Conservation (phyloP, 1,140 invertebrate genomes). For the Rhysida immarginata region DNA sequence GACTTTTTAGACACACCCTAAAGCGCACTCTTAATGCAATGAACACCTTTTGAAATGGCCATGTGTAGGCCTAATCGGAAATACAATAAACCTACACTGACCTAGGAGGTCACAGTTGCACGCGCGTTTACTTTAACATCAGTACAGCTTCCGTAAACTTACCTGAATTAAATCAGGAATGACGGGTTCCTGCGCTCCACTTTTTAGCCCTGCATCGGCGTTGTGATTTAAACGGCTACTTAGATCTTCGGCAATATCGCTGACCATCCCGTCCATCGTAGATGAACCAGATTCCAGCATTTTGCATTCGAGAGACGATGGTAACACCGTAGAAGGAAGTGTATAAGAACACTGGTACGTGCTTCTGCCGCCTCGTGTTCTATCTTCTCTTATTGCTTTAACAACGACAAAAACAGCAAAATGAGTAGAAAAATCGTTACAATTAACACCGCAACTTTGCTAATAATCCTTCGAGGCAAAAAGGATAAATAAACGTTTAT, state of each 20-base stretch:
- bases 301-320: slow-evolving; percentile 9
- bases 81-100: no score
- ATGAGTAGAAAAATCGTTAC: no score
- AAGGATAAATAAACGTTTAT: no score
- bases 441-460: no score
- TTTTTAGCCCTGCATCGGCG: neutral
- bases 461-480: no score
- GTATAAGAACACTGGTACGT: slow-evolving; percentile 89
- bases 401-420: slow-evolving; percentile 8
- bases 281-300: neutral
- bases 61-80: no score
- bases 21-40: no score
- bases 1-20: no score
- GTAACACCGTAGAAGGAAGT: slow-evolving; percentile 41
- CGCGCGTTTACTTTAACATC: no score
- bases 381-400: slow-evolving; percentile 87
- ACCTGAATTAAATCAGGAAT: slow-evolving; percentile 6
- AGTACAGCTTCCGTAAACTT: no score
- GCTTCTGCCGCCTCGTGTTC: slow-evolving; percentile 82
- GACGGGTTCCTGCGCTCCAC: neutral
- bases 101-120: no score
- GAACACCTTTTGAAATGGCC: no score
- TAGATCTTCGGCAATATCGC: slow-evolving; percentile 2
- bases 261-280: neutral
- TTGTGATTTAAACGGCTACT: neutral